These are phyloP conservation scores for Orthosia gothica DNA, from an alignment of 2,888 invertebrate genomes.

Conservation along the genomic window DNA sequence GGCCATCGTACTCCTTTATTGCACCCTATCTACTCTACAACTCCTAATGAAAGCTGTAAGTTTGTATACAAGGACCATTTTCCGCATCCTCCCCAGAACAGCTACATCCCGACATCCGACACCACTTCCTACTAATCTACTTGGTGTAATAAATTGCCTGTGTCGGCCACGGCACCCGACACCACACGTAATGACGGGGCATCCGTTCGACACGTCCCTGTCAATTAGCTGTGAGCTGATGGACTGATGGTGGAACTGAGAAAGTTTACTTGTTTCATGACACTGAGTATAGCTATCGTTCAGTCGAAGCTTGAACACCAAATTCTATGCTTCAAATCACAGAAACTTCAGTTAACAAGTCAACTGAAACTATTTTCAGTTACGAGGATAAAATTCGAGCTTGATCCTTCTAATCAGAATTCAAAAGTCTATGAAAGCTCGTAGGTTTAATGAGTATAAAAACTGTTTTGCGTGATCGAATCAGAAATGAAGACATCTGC, in stretches of 20 bases:
- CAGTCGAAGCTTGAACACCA: background rate
- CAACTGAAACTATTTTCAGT: too few relatives aligned
- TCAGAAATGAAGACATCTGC: too few relatives aligned
- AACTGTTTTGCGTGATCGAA: too few relatives aligned
- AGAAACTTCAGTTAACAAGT: too few relatives aligned
- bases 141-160: constrained; percentile 51
- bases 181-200: constrained; percentile 56
- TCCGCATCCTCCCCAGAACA: constrained; percentile 40
- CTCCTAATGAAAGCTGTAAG: constrained; percentile 1
- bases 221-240: constrained; percentile 57
- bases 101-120: constrained; percentile 54
- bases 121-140: constrained; percentile 60
- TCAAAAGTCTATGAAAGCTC: background rate
- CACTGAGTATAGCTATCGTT: background rate
- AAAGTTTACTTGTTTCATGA: constrained; percentile 31
- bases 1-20: background rate
- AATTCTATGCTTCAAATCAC: too few relatives aligned
- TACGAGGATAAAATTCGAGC: background rate
- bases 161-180: constrained; percentile 56
- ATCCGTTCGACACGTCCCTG: constrained; percentile 56
- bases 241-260: constrained; percentile 32
- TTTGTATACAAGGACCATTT: constrained; percentile 17
- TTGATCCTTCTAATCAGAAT: background rate
- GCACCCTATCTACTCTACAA: background rate
- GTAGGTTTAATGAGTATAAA: background rate